Conservation (phyloP, 1,140 invertebrate species). For the Macrobrachium rosenbergii region DNA sequence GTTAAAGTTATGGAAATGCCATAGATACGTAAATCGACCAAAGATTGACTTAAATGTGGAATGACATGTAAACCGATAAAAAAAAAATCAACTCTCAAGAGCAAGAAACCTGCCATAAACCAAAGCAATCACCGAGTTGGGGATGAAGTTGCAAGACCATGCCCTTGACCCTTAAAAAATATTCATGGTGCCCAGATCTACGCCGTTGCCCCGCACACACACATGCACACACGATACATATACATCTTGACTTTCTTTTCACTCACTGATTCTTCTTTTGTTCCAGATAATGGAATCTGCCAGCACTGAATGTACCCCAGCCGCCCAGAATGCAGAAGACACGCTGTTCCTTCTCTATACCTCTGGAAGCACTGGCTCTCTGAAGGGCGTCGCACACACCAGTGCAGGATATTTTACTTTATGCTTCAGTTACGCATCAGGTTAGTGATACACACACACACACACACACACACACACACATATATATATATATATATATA, state of each 20-base stretch:
- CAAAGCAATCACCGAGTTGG: no score
- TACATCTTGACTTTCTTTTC: neutral
- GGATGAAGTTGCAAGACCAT: no score
- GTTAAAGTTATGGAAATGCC: no score
- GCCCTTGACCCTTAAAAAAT: no score
- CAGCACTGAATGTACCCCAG: conserved; percentile 68
- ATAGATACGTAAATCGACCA: no score
- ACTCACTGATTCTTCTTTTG: conserved; percentile 1
- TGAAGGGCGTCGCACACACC: conserved; percentile 75
- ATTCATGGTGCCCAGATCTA: no score
- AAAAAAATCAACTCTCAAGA: no score
- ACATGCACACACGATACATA: no score
- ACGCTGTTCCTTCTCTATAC: conserved; percentile 75
- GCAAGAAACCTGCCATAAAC: no score
- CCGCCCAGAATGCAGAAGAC: conserved; percentile 74
- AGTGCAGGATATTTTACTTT: conserved; percentile 75
- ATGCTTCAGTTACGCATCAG: conserved; percentile 73
- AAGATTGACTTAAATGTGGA: no score
- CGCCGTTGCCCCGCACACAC: no score
- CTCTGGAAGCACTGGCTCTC: conserved; percentile 75
- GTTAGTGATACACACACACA: conserved; percentile 66
- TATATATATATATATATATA: conserved; percentile 2
- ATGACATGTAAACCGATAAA: no score
- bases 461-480: neutral
- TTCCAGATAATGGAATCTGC: conserved; percentile 59